These are phyloP conservation scores for Loxodonta africana DNA, from an alignment of 2,113 vertebrate species.

Conservation along the genomic window DNA sequence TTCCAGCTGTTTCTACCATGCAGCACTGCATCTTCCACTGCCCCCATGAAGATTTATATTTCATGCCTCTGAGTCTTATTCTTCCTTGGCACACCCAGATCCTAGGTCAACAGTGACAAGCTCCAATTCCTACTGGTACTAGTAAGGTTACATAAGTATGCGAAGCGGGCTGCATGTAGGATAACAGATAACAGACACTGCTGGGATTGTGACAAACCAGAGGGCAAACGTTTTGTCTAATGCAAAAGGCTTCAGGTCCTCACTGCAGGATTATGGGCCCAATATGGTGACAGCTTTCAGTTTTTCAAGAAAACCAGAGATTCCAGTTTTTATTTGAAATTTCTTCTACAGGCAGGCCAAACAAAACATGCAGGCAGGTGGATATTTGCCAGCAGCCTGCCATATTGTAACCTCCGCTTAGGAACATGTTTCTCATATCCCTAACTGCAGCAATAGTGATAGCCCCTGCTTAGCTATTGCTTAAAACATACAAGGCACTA, in stretches of 20 bases:
- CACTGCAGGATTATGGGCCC: background rate
- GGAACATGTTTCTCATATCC: background rate
- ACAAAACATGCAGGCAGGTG: background rate
- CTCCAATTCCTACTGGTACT: background rate
- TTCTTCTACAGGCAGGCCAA: background rate
- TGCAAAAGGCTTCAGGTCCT: background rate
- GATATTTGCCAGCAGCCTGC: slow-evolving; percentile 17
- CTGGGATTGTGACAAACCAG: background rate
- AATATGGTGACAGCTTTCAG: background rate
- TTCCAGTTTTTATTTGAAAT: slow-evolving; percentile 43
- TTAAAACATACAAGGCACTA: background rate
- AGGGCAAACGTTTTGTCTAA: background rate
- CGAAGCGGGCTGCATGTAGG: background rate
- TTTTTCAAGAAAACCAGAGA: background rate
- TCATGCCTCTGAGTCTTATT: background rate
- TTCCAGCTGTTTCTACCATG: background rate
- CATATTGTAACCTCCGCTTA: background rate
- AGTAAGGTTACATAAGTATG: background rate
- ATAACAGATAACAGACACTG: background rate
- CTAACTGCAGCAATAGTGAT: background rate
- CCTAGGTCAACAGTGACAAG: background rate
- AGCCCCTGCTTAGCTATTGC: background rate
- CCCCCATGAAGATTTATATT: background rate
- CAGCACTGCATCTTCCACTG: background rate
- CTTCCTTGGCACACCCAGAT: background rate